Evolutionary conservation across 2,113 vertebrate genomes (phyloP).

Genomic region (Dryoscopus gambensis): DNA sequence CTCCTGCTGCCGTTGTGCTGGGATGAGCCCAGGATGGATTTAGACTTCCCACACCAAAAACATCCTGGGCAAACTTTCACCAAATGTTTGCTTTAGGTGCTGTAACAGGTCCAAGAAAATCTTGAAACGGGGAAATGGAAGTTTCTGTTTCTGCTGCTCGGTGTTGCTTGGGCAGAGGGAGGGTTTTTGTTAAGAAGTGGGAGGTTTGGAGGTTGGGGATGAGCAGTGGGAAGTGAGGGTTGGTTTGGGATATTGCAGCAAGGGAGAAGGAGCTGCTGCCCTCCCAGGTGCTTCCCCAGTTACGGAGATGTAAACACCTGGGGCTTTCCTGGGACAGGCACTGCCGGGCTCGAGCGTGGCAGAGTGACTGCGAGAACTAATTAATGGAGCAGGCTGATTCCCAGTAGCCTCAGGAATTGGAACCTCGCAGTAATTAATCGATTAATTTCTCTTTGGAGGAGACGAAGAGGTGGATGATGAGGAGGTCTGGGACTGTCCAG

Average conservation of each 20-base stretch:
- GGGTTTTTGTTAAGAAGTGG: neutral
- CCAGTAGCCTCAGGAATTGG: neutral
- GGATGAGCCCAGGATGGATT: neutral
- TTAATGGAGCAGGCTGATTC: neutral
- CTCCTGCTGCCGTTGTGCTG: neutral
- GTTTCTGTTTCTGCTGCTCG: neutral
- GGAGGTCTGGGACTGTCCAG: neutral
- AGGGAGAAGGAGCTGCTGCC: neutral
- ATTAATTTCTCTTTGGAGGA: neutral
- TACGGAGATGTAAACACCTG: neutral
- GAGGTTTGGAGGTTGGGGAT: neutral
- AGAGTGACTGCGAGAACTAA: neutral
- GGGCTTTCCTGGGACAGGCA: neutral
- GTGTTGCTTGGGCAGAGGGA: neutral
- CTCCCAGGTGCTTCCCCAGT: neutral
- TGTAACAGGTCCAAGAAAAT: neutral
- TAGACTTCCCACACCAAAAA: neutral
- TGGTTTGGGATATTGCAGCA: neutral
- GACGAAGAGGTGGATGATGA: neutral
- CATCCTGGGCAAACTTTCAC: neutral
- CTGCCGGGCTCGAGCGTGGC: neutral
- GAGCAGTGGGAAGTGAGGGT: accelerated
- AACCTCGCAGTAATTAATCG: neutral
- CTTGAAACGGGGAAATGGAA: neutral
- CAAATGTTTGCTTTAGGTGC: neutral